phyloP scores from a whole-genome alignment of 2,797 vertebrate species.

The Mormyrus proboscirostris region DNA sequence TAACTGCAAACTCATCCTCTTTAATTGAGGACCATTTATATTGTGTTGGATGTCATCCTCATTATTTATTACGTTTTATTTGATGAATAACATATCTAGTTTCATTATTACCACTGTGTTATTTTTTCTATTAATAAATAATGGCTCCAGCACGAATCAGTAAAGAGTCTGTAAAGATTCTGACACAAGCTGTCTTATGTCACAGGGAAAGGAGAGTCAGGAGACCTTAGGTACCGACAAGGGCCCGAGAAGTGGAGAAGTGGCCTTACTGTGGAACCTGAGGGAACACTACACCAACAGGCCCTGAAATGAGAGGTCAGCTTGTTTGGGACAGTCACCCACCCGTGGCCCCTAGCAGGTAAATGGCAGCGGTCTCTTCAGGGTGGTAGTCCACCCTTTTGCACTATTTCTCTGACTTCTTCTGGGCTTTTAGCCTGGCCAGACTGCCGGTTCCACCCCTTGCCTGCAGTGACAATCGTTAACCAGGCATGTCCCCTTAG shows the following conservation, averaged over 20 bases:
- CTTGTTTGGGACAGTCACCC: neutral
- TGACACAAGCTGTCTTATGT: neutral
- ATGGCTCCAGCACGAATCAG: neutral
- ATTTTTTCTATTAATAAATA: neutral
- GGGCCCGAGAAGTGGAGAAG: neutral
- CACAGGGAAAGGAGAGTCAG: neutral
- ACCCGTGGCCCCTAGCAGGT: neutral
- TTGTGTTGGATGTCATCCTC: neutral
- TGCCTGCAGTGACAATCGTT: neutral
- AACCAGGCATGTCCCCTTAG: neutral
- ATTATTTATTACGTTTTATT: neutral
- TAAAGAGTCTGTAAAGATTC: neutral
- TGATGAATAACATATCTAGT: neutral
- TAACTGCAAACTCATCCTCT: neutral
- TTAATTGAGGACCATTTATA: neutral
- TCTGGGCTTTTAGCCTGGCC: neutral
- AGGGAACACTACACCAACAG: neutral
- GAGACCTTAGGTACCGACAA: neutral
- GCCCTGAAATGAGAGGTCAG: neutral
- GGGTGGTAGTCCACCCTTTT: neutral
- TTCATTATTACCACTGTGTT: neutral
- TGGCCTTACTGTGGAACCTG: neutral
- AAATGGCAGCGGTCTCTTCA: no score
- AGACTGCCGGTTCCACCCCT: neutral
- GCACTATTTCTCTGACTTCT: neutral